Evolutionary conservation across 2,888 invertebrate species (phyloP), one percentile per base, ranked within the genome.

Genomic region (Yponomeuta malinellus): DNA sequence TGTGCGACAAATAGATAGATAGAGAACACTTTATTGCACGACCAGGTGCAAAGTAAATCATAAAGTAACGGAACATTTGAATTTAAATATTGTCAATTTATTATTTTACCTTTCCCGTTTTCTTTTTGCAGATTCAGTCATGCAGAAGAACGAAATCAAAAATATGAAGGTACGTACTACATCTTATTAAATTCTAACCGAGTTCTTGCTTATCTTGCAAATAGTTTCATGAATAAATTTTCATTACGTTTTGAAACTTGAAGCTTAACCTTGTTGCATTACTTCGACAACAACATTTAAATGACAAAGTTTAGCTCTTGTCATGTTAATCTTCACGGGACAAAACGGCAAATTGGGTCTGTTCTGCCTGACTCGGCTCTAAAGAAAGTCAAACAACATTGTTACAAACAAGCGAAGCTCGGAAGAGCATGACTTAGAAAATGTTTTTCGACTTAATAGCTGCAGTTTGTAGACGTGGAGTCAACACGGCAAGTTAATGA

Each of bases 101-200:
- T 33, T 33, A 33, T 43, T 5, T 43, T 8, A 43, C 43, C 43
- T 8, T 43, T 43, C 8, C 43, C 9, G 52, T 52, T 52, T 72
- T 48, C 52, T 78, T 79, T 75, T 82, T 79, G 74, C 81, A 83
- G 83, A 75, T 71, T 33, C 5, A 69, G 70, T 69, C 23, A 76
- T 77, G 72, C 74, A 74, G 68, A 74, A 74, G 69, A 76, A 78
- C 71, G 75, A 74, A 72, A 76, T 74, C 71, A 79, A 77, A 72
- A 79, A 77, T 71, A 82, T 82, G 79, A 83, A 82, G 83, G 83
- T 82, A 78, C 71, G 76, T 65, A 43, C 68, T 63, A 10, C 3
- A 59, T 15, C 52, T 59, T 3, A 43, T 43, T 43, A 43, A 43
- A 43, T 43, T 43, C 43, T 43, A 43, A 3, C 43, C 43, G 9